Conservation (phyloP, 1,140 invertebrate species). For the Steinernema feltiae region DNA sequence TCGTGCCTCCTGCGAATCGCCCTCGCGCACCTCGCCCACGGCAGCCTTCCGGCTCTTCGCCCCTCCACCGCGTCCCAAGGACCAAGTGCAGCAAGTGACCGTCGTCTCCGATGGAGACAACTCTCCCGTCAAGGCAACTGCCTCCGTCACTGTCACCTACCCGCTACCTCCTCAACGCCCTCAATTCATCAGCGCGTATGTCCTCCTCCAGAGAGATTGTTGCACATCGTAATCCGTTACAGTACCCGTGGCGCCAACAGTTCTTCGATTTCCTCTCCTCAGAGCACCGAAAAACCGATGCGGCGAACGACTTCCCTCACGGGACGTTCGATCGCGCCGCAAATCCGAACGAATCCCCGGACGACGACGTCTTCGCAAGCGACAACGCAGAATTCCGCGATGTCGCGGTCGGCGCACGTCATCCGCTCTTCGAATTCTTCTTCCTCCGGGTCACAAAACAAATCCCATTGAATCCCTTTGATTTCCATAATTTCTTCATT, state of each 20-base stretch:
- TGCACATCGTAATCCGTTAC: background rate
- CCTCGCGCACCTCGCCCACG: conserved; percentile 2
- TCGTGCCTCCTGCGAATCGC: conserved; percentile 15
- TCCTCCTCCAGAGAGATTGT: background rate
- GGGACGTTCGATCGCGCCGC: background rate
- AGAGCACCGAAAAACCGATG: conserved; percentile 11
- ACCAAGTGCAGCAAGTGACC: background rate
- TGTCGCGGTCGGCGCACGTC: background rate
- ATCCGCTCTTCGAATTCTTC: background rate
- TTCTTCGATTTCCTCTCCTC: background rate
- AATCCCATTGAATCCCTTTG: no score
- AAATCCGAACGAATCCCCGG: conserved; percentile 8
- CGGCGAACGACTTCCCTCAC: background rate
- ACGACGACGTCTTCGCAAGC: background rate
- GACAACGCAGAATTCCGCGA: background rate
- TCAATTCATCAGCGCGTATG: background rate
- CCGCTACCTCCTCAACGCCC: conserved; percentile 12
- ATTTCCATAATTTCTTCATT: no score
- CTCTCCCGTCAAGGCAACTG: background rate
- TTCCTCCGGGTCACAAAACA: background rate
- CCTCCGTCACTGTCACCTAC: conserved; percentile 7
- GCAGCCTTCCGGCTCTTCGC: conserved; percentile 3
- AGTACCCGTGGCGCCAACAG: background rate
- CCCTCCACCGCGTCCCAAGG: background rate
- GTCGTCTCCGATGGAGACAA: background rate